A percentile compares a stretch with the other conserved stretches of the same genome.
phyloP scores from a whole-genome alignment of 2,113 vertebrate species.

The Brienomyrus brachyistius region DNA sequence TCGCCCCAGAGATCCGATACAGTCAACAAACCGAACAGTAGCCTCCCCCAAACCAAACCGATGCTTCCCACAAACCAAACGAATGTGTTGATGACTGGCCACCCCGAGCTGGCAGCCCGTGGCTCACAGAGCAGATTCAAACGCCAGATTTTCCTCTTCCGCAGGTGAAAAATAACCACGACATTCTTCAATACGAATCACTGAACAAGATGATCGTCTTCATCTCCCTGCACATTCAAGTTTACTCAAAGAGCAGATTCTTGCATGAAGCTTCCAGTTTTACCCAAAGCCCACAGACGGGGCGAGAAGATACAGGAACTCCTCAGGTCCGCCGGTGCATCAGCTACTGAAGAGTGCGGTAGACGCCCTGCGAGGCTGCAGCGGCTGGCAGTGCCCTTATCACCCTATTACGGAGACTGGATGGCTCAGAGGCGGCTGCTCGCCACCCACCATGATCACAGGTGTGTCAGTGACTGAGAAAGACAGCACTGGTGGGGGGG shows the following conservation, averaged over 20 bases:
- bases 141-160: not conserved
- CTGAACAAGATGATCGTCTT: not conserved
- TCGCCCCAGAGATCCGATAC: not conserved
- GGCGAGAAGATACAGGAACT: not conserved
- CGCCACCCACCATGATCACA: slow-evolving; percentile 8
- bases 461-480: not conserved
- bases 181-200: not conserved
- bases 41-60: not conserved
- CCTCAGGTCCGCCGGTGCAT: not conserved
- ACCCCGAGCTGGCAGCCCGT: not conserved
- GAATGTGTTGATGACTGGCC: not conserved
- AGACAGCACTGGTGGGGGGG: not conserved
- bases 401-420: not conserved
- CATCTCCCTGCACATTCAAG: not conserved
- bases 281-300: not conserved
- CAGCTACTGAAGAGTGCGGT: not conserved
- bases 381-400: not conserved
- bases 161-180: not conserved
- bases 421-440: not conserved
- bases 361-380: not conserved
- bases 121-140: not conserved
- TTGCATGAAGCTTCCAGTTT: not conserved
- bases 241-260: not conserved
- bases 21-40: not conserved
- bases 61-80: not conserved